These are phyloP conservation scores for Marisa cornuarietis DNA, from an alignment of 1,140 invertebrate genomes.

Conservation along the genomic window DNA sequence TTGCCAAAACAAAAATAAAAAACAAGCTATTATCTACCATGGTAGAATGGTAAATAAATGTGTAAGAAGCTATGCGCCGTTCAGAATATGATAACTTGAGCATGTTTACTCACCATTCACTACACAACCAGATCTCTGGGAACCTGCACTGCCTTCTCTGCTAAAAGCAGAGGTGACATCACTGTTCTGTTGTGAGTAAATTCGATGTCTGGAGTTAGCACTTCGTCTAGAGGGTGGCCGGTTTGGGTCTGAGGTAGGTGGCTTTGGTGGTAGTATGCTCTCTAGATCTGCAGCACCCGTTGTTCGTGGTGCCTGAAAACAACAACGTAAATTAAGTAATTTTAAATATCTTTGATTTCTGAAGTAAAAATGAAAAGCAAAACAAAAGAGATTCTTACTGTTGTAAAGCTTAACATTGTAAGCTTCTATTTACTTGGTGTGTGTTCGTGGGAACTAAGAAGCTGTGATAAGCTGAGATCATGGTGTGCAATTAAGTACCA, in stretches of 20 bases:
- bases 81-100: neutral
- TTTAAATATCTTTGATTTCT: too few relatives aligned
- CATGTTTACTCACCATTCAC: slow-evolving; percentile 35
- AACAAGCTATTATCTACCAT: neutral
- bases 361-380: too few relatives aligned
- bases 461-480: too few relatives aligned
- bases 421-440: too few relatives aligned
- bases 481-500: too few relatives aligned
- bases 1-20: too few relatives aligned
- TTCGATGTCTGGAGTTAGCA: slow-evolving; percentile 30
- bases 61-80: neutral
- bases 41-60: neutral
- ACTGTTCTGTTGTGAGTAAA: slow-evolving; percentile 42
- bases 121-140: slow-evolving; percentile 32
- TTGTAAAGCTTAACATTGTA: too few relatives aligned
- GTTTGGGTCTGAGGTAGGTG: slow-evolving; percentile 53
- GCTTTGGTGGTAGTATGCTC: slow-evolving; percentile 44
- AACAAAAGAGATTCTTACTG: too few relatives aligned
- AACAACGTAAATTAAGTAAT: neutral
- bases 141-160: neutral
- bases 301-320: slow-evolving; percentile 46
- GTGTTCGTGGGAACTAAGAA: too few relatives aligned
- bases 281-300: slow-evolving; percentile 48
- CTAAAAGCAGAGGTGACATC: slow-evolving; percentile 26
- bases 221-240: slow-evolving; percentile 36